Percentiles rank a stretch among this genome's conserved stretches.
Evolutionary conservation across 23 tunicate genomes (phyloP).

Genomic region (Styela clava): DNA sequence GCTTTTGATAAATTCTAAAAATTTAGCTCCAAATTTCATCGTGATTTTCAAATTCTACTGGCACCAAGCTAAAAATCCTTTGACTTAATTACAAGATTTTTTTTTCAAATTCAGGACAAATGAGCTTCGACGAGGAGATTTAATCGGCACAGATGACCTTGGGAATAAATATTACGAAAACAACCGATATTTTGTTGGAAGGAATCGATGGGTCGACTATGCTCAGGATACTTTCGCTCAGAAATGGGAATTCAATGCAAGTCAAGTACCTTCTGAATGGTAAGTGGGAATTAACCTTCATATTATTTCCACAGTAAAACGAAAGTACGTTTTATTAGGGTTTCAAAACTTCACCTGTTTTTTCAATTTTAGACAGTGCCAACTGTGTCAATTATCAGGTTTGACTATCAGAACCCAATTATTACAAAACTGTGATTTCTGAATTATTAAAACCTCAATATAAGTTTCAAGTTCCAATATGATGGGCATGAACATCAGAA

Average conservation of each 20-base stretch:
- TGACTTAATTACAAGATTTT: neutral
- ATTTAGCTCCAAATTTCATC: neutral
- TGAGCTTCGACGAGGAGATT: constrained; percentile 19
- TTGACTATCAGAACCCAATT: too few relatives aligned
- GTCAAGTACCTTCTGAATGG: constrained; percentile 94
- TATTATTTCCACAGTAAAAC: too few relatives aligned
- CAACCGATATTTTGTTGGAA: constrained; percentile 74
- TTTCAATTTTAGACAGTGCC: too few relatives aligned
- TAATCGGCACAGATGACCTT: constrained; percentile 77
- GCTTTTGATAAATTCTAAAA: too few relatives aligned
- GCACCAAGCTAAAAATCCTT: neutral
- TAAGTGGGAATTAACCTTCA: too few relatives aligned
- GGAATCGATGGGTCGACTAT: constrained; percentile 97
- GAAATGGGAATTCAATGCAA: constrained; percentile 96
- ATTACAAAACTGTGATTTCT: too few relatives aligned
- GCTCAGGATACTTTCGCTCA: constrained; percentile 67
- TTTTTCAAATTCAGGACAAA: neutral
- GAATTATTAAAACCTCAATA: too few relatives aligned
- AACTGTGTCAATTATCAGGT: too few relatives aligned
- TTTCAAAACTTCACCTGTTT: too few relatives aligned
- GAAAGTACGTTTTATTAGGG: too few relatives aligned
- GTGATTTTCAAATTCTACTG: neutral
- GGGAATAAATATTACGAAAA: constrained; percentile 94
- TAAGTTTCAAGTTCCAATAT: too few relatives aligned
- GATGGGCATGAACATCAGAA: too few relatives aligned